These are phyloP conservation scores for Nyctibius grandis DNA, from an alignment of 2,797 vertebrate genomes.

Conservation along the genomic window DNA sequence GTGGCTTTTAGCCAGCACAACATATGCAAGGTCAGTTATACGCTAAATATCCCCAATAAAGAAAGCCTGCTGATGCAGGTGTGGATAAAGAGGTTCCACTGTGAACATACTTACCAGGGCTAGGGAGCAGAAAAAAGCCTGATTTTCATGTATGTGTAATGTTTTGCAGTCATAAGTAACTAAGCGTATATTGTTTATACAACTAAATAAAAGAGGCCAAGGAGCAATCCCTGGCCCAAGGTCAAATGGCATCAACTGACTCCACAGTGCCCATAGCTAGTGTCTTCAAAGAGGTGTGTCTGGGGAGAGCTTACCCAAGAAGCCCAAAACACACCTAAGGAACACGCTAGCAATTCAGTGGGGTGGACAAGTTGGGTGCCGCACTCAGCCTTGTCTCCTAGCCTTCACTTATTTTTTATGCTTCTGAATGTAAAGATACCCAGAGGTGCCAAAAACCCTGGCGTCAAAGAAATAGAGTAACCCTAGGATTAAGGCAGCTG, in stretches of 20 bases:
- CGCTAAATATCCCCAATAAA: not conserved
- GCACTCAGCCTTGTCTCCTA: not conserved
- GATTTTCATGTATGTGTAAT: not conserved
- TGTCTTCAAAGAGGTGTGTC: accelerated
- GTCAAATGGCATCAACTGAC: not conserved
- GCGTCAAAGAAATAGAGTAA: not conserved
- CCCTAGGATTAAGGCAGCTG: not conserved
- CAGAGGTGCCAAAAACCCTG: not conserved
- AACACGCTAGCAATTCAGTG: not conserved
- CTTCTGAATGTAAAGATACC: not conserved
- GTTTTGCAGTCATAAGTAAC: not conserved
- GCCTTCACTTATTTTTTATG: not conserved
- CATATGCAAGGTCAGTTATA: not conserved
- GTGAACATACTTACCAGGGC: not conserved
- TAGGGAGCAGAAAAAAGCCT: not conserved
- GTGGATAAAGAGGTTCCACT: not conserved
- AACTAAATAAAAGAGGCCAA: not conserved
- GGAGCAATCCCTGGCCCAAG: not conserved
- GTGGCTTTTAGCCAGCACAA: not conserved
- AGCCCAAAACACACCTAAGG: not conserved
- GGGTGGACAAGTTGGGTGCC: not conserved
- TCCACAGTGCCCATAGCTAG: not conserved
- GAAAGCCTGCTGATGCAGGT: not conserved
- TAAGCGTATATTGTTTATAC: not conserved
- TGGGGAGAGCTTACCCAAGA: not conserved